Evolutionary conservation across 2,888 invertebrate genomes (phyloP).

Genomic region (Mythimna lalbum): DNA sequence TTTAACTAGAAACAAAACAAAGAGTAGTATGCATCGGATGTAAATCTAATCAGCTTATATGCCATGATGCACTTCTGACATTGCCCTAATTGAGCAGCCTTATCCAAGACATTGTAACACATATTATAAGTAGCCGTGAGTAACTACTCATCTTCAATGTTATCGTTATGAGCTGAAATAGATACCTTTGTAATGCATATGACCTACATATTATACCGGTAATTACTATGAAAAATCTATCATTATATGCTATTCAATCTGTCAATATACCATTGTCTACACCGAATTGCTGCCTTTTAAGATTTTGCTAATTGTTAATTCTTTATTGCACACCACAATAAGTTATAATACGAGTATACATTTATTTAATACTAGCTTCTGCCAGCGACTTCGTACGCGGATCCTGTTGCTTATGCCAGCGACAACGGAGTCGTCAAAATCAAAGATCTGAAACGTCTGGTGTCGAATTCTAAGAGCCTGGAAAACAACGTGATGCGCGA

Average conservation of each 20-base stretch:
- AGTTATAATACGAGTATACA: too few species aligned
- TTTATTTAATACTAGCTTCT: too few species aligned
- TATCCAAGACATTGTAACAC: slow-evolving; percentile 64
- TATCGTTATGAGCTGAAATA: slow-evolving; percentile 22
- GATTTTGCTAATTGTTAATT: neutral
- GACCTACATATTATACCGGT: slow-evolving; percentile 16
- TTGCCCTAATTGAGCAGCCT: slow-evolving; percentile 57
- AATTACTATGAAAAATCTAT: neutral
- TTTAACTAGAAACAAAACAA: neutral
- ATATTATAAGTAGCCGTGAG: slow-evolving; percentile 50
- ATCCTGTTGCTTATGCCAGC: too few species aligned
- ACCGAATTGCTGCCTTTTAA: neutral
- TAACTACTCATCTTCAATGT: slow-evolving; percentile 48
- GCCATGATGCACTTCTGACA: slow-evolving; percentile 54
- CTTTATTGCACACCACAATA: neutral
- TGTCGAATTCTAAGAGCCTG: too few species aligned
- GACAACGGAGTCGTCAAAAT: too few species aligned
- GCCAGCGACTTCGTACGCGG: too few species aligned
- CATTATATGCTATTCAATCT: too few species aligned
- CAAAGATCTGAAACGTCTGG: too few species aligned
- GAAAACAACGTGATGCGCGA: too few species aligned
- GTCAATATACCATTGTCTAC: neutral
- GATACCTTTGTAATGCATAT: neutral
- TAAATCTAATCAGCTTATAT: slow-evolving; percentile 39
- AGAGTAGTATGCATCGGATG: slow-evolving; percentile 7